A percentile compares a stretch with the other conserved stretches of the same genome.
phyloP scores from a whole-genome alignment of 2,888 invertebrate genomes.

The Drosophila seclusa region DNA sequence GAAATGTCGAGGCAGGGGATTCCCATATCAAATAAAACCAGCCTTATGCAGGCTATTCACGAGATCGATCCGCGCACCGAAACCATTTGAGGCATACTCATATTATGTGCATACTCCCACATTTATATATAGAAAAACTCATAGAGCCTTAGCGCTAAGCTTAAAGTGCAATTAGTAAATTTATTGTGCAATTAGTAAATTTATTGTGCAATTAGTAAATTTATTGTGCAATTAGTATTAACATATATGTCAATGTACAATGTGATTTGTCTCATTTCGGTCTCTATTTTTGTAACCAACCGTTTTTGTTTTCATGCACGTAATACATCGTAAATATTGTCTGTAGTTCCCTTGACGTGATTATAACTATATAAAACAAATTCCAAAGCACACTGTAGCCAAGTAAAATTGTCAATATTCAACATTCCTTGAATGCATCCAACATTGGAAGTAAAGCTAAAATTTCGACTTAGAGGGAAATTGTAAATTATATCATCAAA shows the following conservation, averaged over 20 bases:
- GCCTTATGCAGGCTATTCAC: constrained; percentile 88
- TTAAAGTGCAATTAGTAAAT: constrained; percentile 73
- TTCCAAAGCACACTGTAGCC: neutral
- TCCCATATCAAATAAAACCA: constrained; percentile 87
- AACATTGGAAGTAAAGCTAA: neutral
- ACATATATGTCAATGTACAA: constrained; percentile 16
- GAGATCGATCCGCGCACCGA: constrained; percentile 86
- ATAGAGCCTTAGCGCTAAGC: constrained; percentile 44
- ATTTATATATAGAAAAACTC: constrained; percentile 8
- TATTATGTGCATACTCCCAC: constrained; percentile 1
- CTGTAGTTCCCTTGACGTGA: neutral
- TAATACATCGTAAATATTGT: constrained; percentile 4
- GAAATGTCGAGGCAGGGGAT: constrained; percentile 89
- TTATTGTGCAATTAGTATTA: constrained; percentile 62
- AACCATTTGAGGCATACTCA: constrained; percentile 73
- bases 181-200: constrained; percentile 64
- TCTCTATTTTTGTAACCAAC: neutral
- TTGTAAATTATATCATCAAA: neutral
- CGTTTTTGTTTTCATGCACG: constrained; percentile 5
- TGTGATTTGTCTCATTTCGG: neutral
- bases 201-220: constrained; percentile 75
- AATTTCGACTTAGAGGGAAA: neutral
- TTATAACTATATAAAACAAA: constrained; percentile 1
- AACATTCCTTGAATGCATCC: constrained; percentile 23
- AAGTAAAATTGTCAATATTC: constrained; percentile 8